Base-by-base conservation (phyloP, 2,113 vertebrate species). In the Oncorhynchus gorbuscha region DNA sequence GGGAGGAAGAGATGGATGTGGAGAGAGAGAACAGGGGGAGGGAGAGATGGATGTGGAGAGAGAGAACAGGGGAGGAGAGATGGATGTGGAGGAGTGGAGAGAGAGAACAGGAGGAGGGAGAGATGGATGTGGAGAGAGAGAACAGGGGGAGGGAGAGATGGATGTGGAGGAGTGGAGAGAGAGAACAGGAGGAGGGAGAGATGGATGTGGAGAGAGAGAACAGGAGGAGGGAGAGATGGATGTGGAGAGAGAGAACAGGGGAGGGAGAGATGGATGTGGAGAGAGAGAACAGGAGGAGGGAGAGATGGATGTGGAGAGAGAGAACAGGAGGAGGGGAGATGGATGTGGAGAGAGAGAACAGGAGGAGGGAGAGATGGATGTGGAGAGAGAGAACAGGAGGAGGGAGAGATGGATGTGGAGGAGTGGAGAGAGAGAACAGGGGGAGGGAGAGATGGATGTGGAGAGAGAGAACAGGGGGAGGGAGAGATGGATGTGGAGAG, bases 301-400 rank as follows among this genome's bases (percentile, higher is more conserved):
- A 66, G 61, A 24, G 39, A 49, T 14, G 4, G 30, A 5, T 32
- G 30, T 32, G 30, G 30, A 32, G 30, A 32, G 30, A 32, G 30
- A 32, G 30, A 32, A 32, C 30, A 32, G 30, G 35, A 7, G 81
- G 82, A 78, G 79, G 77, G 79, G 81, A 48, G 75, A 83, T 67
- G 35, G 81, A 5, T 5, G 82, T 80, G 85, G 74, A 82, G 1
- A n/a, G n/a, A n/a, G n/a, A n/a, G n/a, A n/a, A n/a, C n/a, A n/a
- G n/a, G n/a, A n/a, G n/a, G n/a, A n/a, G n/a, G n/a, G n/a, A n/a
- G n/a, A n/a, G n/a, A n/a, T n/a, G n/a, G n/a, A n/a, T n/a, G 82
- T 79, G 77, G 77, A 26, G 72, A 48, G 72, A 48, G 32, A 28
- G 35, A 72, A 1, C 58, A 59, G 69, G 30, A 26, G 39, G 58